phyloP scores from a whole-genome alignment of 2,888 invertebrate species.

The Glaucopsyche alexis region DNA sequence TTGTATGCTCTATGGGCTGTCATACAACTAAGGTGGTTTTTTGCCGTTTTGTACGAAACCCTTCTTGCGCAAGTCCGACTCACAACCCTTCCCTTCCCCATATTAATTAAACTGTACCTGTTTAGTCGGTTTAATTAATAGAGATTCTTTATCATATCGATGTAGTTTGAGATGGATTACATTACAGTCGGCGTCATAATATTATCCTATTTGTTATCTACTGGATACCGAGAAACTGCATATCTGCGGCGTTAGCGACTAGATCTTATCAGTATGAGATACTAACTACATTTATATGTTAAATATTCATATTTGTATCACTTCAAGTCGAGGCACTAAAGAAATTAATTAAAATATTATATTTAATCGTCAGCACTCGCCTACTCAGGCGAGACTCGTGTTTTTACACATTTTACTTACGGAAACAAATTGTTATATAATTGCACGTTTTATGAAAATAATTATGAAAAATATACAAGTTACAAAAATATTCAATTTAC shows the following conservation, averaged over 20 bases:
- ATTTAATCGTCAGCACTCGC: not conserved
- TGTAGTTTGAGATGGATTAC: slow-evolving; percentile 17
- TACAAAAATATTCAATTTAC: not conserved
- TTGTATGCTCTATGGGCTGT: no score
- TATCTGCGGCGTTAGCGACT: slow-evolving; percentile 19
- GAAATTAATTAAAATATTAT: slow-evolving; percentile 19
- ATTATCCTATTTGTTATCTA: slow-evolving; percentile 20
- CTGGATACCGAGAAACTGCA: slow-evolving; percentile 17
- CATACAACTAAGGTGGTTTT: no score
- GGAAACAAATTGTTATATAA: not conserved
- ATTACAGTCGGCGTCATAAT: slow-evolving; percentile 6
- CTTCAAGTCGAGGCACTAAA: slow-evolving; percentile 8
- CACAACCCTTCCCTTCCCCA: no score
- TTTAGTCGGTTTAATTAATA: not conserved
- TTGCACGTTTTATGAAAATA: not conserved
- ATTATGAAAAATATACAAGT: not conserved
- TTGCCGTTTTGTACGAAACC: no score
- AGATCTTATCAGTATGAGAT: slow-evolving; percentile 15
- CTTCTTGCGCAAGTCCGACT: no score
- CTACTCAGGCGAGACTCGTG: slow-evolving; percentile 8
- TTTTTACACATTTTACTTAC: not conserved
- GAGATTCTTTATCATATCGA: not conserved
- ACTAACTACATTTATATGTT: slow-evolving; percentile 17
- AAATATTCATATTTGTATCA: slow-evolving; percentile 20
- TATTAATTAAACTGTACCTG: no score